A percentile compares a stretch with the other conserved stretches of the same genome.
phyloP scores from a whole-genome alignment of 2,888 invertebrate genomes.

The Corythucha ciliata region DNA sequence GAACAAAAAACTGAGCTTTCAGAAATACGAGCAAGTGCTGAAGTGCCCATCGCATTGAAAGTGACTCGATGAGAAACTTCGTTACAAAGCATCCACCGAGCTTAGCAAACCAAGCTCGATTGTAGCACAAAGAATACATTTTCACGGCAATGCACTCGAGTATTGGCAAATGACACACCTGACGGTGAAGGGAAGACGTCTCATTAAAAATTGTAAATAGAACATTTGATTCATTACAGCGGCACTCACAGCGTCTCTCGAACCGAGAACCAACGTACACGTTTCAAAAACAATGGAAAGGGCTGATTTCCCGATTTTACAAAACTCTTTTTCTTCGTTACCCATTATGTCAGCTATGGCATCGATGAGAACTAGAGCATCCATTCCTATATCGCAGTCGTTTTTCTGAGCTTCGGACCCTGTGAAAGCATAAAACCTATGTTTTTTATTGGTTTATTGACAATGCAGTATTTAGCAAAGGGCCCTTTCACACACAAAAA shows the following conservation, averaged over 20 bases:
- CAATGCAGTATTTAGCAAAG: not conserved
- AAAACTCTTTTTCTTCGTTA: slow-evolving; percentile 92
- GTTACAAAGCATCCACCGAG: slow-evolving; percentile 91
- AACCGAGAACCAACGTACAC: slow-evolving; percentile 75
- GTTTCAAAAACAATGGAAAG: slow-evolving; percentile 83
- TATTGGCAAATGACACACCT: slow-evolving; percentile 80
- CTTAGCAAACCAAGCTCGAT: slow-evolving; percentile 96
- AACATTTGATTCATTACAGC: not conserved
- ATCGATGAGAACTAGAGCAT: slow-evolving; percentile 82
- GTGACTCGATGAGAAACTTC: slow-evolving; percentile 77
- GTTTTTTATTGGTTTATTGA: not conserved
- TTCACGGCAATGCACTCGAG: slow-evolving; percentile 91
- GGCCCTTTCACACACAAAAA: too few species aligned
- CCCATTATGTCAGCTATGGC: slow-evolving; percentile 91
- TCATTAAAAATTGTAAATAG: slow-evolving; percentile 26
- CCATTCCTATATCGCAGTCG: slow-evolving; percentile 58
- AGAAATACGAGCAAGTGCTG: slow-evolving; percentile 78
- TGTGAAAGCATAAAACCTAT: slow-evolving; percentile 27
- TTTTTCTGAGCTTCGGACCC: slow-evolving; percentile 46
- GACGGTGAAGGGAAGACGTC: too few species aligned
- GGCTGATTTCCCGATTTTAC: slow-evolving; percentile 85
- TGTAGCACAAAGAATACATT: slow-evolving; percentile 91
- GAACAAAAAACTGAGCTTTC: slow-evolving; percentile 79
- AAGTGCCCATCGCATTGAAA: slow-evolving; percentile 80
- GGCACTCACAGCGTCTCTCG: slow-evolving; percentile 58